These are phyloP conservation scores for Pholis gunnellus DNA, from an alignment of 2,113 vertebrate genomes.

Conservation along the genomic window DNA sequence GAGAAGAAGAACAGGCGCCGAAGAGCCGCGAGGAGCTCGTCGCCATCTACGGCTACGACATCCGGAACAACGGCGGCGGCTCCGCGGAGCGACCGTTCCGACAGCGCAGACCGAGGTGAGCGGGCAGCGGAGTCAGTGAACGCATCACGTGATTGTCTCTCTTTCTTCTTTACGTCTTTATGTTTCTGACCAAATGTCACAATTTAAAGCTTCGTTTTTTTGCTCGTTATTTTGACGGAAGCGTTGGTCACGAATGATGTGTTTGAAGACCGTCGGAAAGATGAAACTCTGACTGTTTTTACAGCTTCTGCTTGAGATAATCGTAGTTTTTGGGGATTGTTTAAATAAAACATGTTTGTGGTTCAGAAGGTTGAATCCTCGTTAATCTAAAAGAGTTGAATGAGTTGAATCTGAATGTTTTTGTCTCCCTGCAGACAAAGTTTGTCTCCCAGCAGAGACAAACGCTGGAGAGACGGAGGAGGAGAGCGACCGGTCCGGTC, in stretches of 20 bases:
- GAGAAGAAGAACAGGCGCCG: constrained; percentile 97
- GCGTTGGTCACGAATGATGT: neutral
- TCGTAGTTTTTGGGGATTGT: too few relatives aligned
- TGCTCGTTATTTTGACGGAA: too few relatives aligned
- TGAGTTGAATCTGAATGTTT: neutral
- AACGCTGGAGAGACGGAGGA: constrained; percentile 71
- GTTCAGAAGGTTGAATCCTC: neutral
- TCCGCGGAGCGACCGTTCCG: constrained; percentile 86
- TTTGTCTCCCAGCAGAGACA: constrained; percentile 75
- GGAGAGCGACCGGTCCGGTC: constrained; percentile 75
- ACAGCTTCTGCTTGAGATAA: too few relatives aligned
- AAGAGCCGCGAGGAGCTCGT: constrained; percentile 97
- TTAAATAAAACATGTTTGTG: too few relatives aligned
- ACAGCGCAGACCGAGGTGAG: constrained; percentile 89
- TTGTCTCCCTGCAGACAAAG: constrained; percentile 62
- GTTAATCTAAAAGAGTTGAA: neutral
- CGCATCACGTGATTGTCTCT: too few relatives aligned
- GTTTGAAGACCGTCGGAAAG: neutral
- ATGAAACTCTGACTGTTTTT: too few relatives aligned
- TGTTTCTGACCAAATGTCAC: too few relatives aligned
- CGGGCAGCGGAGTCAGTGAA: too few relatives aligned
- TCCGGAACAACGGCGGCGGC: constrained; percentile 91
- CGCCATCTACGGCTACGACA: constrained; percentile 96
- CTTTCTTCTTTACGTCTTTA: too few relatives aligned
- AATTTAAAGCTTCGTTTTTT: too few relatives aligned